Base-by-base conservation (phyloP, 2,797 vertebrate genomes). In the Rhabdophis nuchalis region DNA sequence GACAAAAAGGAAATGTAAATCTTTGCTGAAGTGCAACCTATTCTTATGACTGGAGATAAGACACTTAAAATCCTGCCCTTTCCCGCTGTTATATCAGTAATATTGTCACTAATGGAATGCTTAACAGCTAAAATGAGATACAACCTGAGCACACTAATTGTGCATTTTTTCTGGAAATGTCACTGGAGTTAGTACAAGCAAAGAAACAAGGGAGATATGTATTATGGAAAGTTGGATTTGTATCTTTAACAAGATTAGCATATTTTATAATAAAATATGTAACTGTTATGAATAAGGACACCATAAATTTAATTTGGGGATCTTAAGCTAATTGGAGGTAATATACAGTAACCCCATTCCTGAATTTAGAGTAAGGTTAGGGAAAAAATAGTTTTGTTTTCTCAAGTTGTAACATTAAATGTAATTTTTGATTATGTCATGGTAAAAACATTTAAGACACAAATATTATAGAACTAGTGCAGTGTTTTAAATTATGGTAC, bases 11-110 rank as follows among this genome's bases (percentile, higher is more conserved):
- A 0, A 86, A 86, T 41, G 4, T 0, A 2, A 0, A 0, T 0
- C 25, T 41, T 57, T 14, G 64, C 25, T 27, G 9, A 85, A 1
- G 0, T 0, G 10, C 4, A 25, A 12, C 27, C 18, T 61, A 46
- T 90, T 72, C 52, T 54, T 58, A 92, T 36, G 4, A 0, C 0
- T 32, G n/a, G 61, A n/a, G 41, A 64, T 50, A 85, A 85, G 20
- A 27, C n/a, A 50, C 41, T 4, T 0, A n/a, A 41, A 0, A 0
- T 9, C 7, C 13, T 0, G 0, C 54, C 52, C 53, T 85, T 92
- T 92, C 57, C 20, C 13, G 0, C 23, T 52, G 23, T 0, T 86
- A 53, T 27, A 56, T 36, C 92, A 89, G 5, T 88, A 11, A 0
- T 1, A 57, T 58, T 32, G 1, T n/a, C 25, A 72, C 53, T 64